These are phyloP conservation scores for Acleris cristana DNA, from an alignment of 2,888 invertebrate species.

Conservation along the genomic window DNA sequence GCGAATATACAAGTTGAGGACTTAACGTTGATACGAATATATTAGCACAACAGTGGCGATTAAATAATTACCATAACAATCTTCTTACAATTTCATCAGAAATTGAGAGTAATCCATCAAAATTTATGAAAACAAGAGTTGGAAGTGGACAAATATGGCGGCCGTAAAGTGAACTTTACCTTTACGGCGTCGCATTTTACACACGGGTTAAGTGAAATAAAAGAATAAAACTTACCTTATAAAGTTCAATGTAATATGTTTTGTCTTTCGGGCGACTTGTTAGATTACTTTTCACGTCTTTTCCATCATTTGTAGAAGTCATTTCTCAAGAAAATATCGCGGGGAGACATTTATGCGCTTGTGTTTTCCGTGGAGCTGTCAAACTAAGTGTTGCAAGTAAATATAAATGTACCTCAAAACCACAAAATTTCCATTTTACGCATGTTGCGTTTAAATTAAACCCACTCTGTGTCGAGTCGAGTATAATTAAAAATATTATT, in stretches of 20 bases:
- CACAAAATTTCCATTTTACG: neutral
- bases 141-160: constrained; percentile 80
- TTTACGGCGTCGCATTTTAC: constrained; percentile 72
- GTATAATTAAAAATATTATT: too few relatives aligned
- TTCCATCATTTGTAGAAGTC: constrained; percentile 84
- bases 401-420: constrained; percentile 37
- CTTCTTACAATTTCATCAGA: constrained; percentile 34
- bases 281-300: constrained; percentile 81
- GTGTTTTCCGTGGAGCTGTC: constrained; percentile 83
- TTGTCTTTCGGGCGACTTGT: constrained; percentile 77
- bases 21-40: constrained; percentile 2
- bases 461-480: too few relatives aligned
- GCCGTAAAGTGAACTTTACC: constrained; percentile 71
- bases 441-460: constrained; percentile 12
- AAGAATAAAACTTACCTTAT: constrained; percentile 74
- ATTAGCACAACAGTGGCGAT: neutral
- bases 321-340: constrained; percentile 84
- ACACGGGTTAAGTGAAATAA: constrained; percentile 48
- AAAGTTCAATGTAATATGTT: constrained; percentile 79
- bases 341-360: constrained; percentile 84
- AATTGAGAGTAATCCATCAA: constrained; percentile 46
- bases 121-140: constrained; percentile 77
- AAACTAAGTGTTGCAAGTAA: constrained; percentile 66
- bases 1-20: constrained; percentile 33
- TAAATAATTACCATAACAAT: constrained; percentile 28